Percentiles rank a stretch among this genome's conserved stretches.
phyloP scores from a whole-genome alignment of 1,140 invertebrate genomes.

The Aphelenchoides besseyi region DNA sequence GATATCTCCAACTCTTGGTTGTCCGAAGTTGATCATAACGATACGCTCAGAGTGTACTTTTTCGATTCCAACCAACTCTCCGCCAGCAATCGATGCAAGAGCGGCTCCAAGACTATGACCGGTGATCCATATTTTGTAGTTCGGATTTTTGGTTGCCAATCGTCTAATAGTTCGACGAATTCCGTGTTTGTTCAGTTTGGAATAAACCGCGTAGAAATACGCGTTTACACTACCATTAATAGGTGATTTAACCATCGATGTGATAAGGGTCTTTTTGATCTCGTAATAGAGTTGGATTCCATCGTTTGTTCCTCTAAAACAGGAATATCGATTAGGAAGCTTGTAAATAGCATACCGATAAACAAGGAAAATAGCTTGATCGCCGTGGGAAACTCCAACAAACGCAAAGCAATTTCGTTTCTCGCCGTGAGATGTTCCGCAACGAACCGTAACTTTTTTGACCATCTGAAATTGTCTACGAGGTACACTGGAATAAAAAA shows the following conservation, averaged over 20 bases:
- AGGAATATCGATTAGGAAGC: background rate
- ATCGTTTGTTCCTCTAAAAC: conserved; percentile 40
- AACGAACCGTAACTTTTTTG: conserved; percentile 29
- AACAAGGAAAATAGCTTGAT: conserved; percentile 40
- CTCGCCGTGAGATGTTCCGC: conserved; percentile 22
- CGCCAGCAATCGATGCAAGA: conserved; percentile 13
- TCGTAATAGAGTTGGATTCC: conserved; percentile 41
- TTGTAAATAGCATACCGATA: conserved; percentile 24
- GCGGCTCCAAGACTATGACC: conserved; percentile 38
- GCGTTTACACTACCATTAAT: conserved; percentile 43
- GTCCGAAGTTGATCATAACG: conserved; percentile 25
- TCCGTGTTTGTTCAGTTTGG: conserved; percentile 26
- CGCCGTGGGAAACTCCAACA: conserved; percentile 29
- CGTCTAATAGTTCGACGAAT: conserved; percentile 30
- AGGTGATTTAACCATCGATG: conserved; percentile 21
- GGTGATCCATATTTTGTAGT: conserved; percentile 30
- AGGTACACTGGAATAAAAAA: background rate
- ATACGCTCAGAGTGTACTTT: conserved; percentile 23
- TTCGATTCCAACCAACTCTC: background rate
- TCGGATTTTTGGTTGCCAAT: background rate
- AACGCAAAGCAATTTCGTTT: conserved; percentile 42
- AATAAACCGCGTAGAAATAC: conserved; percentile 46
- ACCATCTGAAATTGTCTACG: conserved; percentile 15
- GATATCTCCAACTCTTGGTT: conserved; percentile 4
- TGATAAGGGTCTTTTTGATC: conserved; percentile 27